phyloP scores from a whole-genome alignment of 2,113 vertebrate genomes.

The Nibea coibor region DNA sequence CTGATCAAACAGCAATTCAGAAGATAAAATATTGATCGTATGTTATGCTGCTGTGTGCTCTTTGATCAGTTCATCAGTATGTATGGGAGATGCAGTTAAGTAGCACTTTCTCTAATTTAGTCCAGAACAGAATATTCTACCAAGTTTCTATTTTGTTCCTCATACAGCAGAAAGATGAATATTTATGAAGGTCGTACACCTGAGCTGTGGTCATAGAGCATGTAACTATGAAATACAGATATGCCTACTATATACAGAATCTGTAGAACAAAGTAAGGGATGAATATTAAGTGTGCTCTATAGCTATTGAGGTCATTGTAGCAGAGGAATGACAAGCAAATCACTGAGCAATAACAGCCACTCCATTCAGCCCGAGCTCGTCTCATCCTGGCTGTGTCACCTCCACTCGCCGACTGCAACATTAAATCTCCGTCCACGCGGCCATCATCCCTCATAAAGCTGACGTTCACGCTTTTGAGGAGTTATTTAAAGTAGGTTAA shows the following conservation, averaged over 20 bases:
- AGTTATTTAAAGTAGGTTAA: constrained; percentile 49
- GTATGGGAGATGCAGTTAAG: neutral
- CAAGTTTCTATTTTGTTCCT: constrained; percentile 5
- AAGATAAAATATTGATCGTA: constrained; percentile 33
- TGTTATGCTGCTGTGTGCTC: neutral
- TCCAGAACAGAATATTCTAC: constrained; percentile 11
- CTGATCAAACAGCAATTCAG: constrained; percentile 6
- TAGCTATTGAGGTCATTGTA: constrained; percentile 41
- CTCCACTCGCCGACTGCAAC: neutral
- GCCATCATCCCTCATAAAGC: constrained; percentile 21
- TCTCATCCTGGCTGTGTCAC: neutral
- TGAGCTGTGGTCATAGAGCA: constrained; percentile 39
- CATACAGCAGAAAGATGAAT: constrained; percentile 37
- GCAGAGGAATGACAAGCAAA: constrained; percentile 39
- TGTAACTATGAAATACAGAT: constrained; percentile 58
- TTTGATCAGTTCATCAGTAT: constrained; percentile 38
- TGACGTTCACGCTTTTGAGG: constrained; percentile 21
- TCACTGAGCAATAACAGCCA: constrained; percentile 30
- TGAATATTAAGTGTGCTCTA: constrained; percentile 51
- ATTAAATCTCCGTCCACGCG: neutral
- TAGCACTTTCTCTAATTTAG: constrained; percentile 9
- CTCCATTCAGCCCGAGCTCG: neutral
- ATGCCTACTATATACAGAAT: constrained; percentile 35
- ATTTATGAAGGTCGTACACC: constrained; percentile 69
- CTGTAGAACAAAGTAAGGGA: constrained; percentile 42